Conservation (phyloP, 2,797 vertebrate species). For the Luscinia luscinia region DNA sequence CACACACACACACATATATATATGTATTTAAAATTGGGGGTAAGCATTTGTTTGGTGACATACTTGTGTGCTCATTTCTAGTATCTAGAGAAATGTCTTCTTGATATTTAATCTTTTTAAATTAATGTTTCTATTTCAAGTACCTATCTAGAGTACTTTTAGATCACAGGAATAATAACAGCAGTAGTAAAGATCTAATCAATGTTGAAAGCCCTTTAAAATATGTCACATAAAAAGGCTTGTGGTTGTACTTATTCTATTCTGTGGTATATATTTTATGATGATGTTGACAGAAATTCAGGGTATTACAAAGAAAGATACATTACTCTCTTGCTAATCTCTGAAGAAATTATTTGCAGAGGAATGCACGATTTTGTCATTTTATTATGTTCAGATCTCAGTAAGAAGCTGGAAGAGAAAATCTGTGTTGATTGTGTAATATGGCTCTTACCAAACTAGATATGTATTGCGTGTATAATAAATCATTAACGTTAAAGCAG, state of each 20-base stretch:
- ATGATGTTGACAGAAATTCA: not conserved
- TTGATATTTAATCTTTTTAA: not conserved
- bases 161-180: not conserved
- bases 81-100: not conserved
- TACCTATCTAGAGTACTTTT: not conserved
- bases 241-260: not conserved
- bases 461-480: not conserved
- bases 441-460: not conserved
- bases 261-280: not conserved
- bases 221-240: not conserved
- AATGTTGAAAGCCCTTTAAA: not conserved
- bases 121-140: not conserved
- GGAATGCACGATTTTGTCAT: not conserved
- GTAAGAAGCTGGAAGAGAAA: not conserved
- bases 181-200: not conserved
- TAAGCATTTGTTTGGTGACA: not conserved
- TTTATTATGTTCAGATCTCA: not conserved
- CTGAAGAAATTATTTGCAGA: not conserved
- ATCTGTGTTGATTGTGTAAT: not conserved
- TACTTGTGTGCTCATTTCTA: not conserved
- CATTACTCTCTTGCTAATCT: not conserved
- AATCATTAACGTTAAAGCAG: not conserved
- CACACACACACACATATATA: accelerated
- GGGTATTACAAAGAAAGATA: not conserved
- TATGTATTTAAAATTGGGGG: not conserved